phyloP scores from a whole-genome alignment of 2,797 vertebrate species.

The Gymnoscopelus braueri region DNA sequence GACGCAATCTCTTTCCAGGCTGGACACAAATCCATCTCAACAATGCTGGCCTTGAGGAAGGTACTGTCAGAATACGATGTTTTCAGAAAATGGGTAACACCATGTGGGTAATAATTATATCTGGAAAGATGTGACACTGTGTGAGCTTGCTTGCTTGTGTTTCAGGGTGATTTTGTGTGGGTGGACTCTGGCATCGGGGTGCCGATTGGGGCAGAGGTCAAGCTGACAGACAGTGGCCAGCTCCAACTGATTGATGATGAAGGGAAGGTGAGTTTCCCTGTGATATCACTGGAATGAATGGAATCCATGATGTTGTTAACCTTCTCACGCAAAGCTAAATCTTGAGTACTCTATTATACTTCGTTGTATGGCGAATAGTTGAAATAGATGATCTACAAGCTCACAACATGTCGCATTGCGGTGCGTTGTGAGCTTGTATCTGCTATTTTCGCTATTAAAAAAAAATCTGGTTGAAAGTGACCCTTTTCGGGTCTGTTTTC shows the following conservation, averaged over 20 bases:
- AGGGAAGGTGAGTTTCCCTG: slow-evolving; percentile 85
- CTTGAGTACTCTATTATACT: too few relatives aligned
- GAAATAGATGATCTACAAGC: too few relatives aligned
- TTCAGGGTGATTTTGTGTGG: slow-evolving; percentile 95
- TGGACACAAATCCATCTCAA: slow-evolving; percentile 32
- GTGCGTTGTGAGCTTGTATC: too few relatives aligned
- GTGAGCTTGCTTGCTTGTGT: background rate
- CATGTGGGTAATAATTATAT: too few relatives aligned
- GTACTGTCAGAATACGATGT: slow-evolving; percentile 46
- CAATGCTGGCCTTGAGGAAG: slow-evolving; percentile 81
- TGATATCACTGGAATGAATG: too few relatives aligned
- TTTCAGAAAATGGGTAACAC: too few relatives aligned
- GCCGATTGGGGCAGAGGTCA: slow-evolving; percentile 90
- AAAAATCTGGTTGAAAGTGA: too few relatives aligned
- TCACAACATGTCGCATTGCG: too few relatives aligned
- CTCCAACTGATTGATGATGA: slow-evolving; percentile 92
- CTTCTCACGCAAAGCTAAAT: background rate
- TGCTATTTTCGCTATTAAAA: too few relatives aligned
- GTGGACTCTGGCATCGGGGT: slow-evolving; percentile 80
- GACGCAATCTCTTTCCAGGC: slow-evolving; percentile 34
- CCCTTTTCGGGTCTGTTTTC: too few relatives aligned
- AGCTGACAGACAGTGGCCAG: slow-evolving; percentile 83
- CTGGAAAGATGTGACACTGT: too few relatives aligned
- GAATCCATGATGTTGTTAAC: slow-evolving; percentile 14
- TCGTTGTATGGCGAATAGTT: too few relatives aligned